Base-by-base conservation (phyloP, 2,888 invertebrate species). In the Cylloceria caligata region DNA sequence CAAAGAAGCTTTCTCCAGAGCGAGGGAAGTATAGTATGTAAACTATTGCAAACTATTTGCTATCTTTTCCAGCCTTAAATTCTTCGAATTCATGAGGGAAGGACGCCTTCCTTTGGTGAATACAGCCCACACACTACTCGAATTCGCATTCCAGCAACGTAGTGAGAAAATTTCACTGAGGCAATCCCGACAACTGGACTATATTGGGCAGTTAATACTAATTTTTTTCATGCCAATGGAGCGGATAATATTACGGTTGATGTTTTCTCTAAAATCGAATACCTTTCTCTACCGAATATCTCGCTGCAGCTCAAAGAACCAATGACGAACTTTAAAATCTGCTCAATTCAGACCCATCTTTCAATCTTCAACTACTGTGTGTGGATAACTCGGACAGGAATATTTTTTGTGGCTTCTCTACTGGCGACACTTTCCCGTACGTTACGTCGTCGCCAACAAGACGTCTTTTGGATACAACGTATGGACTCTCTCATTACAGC, bases 1-100 rank as follows among this genome's bases (percentile, higher is more conserved):
- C 84, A 0, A 65, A 49, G 27, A 65, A 60, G 19, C 13, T 83
- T 1, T 64, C 81, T 5, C 68, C 83, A 1, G 39, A 82, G 0
- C 81, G 88, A 55, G 21, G 3, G 9, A 84, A 82, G 1, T 90
- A 88, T 69, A 86, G 87, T 60, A 73, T 86, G 7, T 87, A 87
- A n/a, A n/a, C 68, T 86, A 88, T 69, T 57, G 86, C 6, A 86
- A 84, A 74, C 21, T 83, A 11, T 16, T 47, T 0, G 83, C 77
- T 0, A 71, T 81, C 0, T 84, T 78, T 27, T 7, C 16, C 0
- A 30, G 60, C 6, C 39, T 84, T 6, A 83, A 81, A 42, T 72
- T 27, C 13, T 85, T 85, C 47, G 11, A 64, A 4, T 34, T 69
- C 9, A 2, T 42, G 47, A 16, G 84, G 0, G 83, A 84, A 57